phyloP scores from a whole-genome alignment of 2,888 invertebrate species.

The Phrixothrix hirtus region DNA sequence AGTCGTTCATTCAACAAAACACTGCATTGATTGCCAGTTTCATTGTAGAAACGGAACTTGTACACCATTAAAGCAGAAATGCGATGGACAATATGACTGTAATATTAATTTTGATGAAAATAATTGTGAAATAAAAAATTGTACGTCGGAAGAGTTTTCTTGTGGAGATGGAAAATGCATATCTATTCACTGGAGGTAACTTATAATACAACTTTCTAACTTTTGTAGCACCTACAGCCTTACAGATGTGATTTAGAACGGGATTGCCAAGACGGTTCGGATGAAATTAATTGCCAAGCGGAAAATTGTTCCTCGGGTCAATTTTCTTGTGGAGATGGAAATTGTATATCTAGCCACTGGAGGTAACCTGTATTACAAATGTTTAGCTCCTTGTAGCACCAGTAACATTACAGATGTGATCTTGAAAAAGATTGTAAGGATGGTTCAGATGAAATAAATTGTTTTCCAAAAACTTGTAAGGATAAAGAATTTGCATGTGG shows the following conservation, averaged over 20 bases:
- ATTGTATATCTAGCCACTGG: constrained; percentile 69
- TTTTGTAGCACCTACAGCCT: no score
- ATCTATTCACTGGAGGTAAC: no score
- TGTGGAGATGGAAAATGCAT: constrained; percentile 63
- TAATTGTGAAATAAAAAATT: constrained; percentile 56
- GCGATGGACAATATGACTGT: constrained; percentile 71
- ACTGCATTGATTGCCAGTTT: constrained; percentile 61
- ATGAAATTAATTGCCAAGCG: constrained; percentile 64
- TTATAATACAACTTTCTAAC: no score
- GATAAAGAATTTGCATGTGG: constrained; percentile 2
- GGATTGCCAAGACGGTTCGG: constrained; percentile 65
- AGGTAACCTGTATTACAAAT: no score
- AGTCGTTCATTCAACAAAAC: no score
- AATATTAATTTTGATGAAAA: constrained; percentile 66
- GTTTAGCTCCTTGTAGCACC: no score
- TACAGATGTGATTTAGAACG: constrained; percentile 63
- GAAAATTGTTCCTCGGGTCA: constrained; percentile 61
- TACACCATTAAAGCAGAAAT: constrained; percentile 63
- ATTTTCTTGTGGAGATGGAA: constrained; percentile 72
- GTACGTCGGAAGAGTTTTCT: constrained; percentile 61
- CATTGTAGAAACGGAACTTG: constrained; percentile 63
- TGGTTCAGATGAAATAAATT: no score
- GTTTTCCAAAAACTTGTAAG: not conserved
- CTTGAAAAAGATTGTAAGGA: no score
- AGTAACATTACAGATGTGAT: no score